Base-by-base conservation (phyloP, 1,140 invertebrate genomes). In the Drosophila lacteicornis region DNA sequence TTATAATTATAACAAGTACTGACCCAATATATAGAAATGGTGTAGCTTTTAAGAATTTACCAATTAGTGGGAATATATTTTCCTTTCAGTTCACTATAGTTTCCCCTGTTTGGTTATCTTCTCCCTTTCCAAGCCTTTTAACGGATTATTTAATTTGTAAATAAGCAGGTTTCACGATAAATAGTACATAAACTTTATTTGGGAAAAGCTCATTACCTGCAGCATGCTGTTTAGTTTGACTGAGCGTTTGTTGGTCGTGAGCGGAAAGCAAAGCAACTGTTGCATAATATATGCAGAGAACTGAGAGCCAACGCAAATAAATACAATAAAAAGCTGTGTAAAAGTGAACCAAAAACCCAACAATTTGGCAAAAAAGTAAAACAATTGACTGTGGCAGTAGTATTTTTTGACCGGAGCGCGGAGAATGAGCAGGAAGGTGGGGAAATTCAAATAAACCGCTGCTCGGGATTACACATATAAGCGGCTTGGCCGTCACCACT, bases 381-480 rank as follows among this genome's bases (percentile, higher is more conserved):
- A 84, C 66, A 74, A 74, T 78, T 78, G 82, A 70, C 63, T 50
- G 33, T 59, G 33, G 40, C 22, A 42, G 43, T 46, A 17, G 43
- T 46, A 43, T 68, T 53, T 53, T 77, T 55, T 67, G 27, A 46
- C 45, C 25, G 25, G 8, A 22, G 33, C 11, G 15, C 13, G 27
- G 4, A 17, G 12, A 38, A 55, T 15, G 22, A 38, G n/a, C 62
- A 17, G 36, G 27, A 68, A 33, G 55, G 58, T 38, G 45, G n/a
- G 38, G 17, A 59, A 84, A 84, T 66, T 66, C 78, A 71, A 73
- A 84, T 80, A 84, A 84, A 70, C 82, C 78, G 56, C 62, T 80
- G 78, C 51, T 53, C 58, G 9, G 50, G 73, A 84, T 84, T 86
- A 86, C 83, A 82, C 67, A 74, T 27, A 60, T 86, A 86, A 86